These are phyloP conservation scores for Neodontobutis hainanensis DNA, from an alignment of 2,113 vertebrate genomes.

Conservation along the genomic window DNA sequence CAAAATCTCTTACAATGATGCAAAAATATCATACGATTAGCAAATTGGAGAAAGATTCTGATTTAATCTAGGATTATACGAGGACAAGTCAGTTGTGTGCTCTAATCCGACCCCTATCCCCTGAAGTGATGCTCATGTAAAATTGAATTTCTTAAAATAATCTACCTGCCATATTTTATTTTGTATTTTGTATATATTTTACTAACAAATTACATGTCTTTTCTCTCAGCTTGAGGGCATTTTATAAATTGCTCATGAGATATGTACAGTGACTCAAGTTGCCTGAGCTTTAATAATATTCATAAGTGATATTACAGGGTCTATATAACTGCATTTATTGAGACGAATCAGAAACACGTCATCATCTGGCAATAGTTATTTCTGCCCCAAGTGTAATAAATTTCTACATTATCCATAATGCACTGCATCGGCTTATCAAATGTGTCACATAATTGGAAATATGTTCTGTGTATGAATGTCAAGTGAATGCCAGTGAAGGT, in stretches of 20 bases:
- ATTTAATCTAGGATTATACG: constrained; percentile 11
- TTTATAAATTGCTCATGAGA: not conserved
- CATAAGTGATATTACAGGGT: not conserved
- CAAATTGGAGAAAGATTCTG: not conserved
- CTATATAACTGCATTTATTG: not conserved
- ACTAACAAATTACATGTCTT: not conserved
- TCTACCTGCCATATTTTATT: not conserved
- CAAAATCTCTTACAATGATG: not conserved
- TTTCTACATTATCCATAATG: not conserved
- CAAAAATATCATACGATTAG: not conserved
- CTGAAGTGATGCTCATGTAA: not conserved
- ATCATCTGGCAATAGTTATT: not conserved
- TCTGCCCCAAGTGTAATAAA: not conserved
- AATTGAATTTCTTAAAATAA: constrained; percentile 1
- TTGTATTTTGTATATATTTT: not conserved
- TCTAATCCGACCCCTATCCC: not conserved
- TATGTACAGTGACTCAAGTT: not conserved
- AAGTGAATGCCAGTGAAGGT: constrained; percentile 7
- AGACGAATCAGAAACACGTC: not conserved
- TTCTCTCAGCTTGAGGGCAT: not conserved
- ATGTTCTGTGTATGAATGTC: not conserved
- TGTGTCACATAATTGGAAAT: constrained; percentile 8
- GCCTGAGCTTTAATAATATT: not conserved
- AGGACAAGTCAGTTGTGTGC: not conserved
- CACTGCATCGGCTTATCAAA: not conserved